A percentile compares a stretch with the other conserved stretches of the same genome.
phyloP scores from a whole-genome alignment of 2,888 invertebrate genomes.

The Coenonympha glycerion region DNA sequence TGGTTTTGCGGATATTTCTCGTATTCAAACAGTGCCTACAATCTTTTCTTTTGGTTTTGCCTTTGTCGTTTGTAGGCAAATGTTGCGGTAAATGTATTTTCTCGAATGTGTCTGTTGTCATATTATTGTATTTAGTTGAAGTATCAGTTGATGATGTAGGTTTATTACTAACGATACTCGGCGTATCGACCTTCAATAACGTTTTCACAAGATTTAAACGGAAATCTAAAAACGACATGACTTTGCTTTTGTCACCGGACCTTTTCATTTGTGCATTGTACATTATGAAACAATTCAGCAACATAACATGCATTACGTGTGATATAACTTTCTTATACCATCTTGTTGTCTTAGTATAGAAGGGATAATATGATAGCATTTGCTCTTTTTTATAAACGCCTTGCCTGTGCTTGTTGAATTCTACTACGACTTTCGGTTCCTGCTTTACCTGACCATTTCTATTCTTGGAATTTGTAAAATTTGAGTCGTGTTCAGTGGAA shows the following conservation, averaged over 20 bases:
- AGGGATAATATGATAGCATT: neutral
- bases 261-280: neutral
- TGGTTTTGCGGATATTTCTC: neutral
- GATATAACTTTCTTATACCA: neutral
- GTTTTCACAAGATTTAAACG: neutral
- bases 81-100: constrained; percentile 5
- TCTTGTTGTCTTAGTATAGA: neutral
- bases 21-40: constrained; percentile 2
- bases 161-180: neutral
- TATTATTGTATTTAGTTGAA: too few species aligned
- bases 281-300: neutral
- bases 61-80: constrained; percentile 3
- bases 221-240: neutral
- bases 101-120: too few species aligned
- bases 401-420: neutral
- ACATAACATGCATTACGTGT: neutral
- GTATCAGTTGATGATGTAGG: too few species aligned
- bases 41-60: constrained; percentile 3
- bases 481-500: neutral
- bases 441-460: neutral
- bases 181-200: neutral
- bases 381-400: neutral
- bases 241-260: neutral
- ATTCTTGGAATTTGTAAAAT: neutral
- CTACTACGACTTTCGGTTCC: neutral